Base-by-base conservation (phyloP, 2,113 vertebrate genomes). In the Gnathonemus echidnorhynchus region DNA sequence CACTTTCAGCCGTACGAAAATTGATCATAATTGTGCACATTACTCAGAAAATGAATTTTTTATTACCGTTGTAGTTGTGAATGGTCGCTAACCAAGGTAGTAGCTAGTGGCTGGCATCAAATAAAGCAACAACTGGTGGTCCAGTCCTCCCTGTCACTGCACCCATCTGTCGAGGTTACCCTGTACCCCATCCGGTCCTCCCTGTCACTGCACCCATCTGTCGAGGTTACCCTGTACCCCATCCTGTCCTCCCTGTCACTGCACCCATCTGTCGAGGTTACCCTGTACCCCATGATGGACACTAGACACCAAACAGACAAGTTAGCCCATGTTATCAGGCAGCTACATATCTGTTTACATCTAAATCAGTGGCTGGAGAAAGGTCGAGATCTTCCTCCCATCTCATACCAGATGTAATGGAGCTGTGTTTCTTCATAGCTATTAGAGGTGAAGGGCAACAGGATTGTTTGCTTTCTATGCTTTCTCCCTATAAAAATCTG, bases 51-150 rank as follows among this genome's bases (percentile, higher is more conserved):
- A 62, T 62, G 21, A 62, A 1, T 62, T n/a, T 66, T 31, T 31
- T 66, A 31, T 66, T 31, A 10, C 3, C 0, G 3, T 31, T 13
- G 62, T 11, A 66, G 11, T 66, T 27, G n/a, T 1, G n/a, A 66
- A 27, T 66, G 62, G 9, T 31, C n/a, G 10, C 3, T 10, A 66
- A 27, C n/a, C 0, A 10, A 66, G 62, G 9, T 27, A 66, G 62
- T 66, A 11, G 62, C 62, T 70, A 13, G n/a, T 70, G n/a, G 62
- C 4, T 70, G 90, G 91, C 88, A 93, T 92, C 92, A 49, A 86
- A 90, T 89, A 89, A 91, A 95, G 92, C 92, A 94, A 92, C 94
- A 88, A 88, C 93, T 92, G 83, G 86, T 94, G 94, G 94, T 93
- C 95, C 13, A 50, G 13, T 50, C 49, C 13, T 15, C 49, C 49